Conservation (phyloP, 1,140 invertebrate genomes). For the Zaprionus ornatus region DNA sequence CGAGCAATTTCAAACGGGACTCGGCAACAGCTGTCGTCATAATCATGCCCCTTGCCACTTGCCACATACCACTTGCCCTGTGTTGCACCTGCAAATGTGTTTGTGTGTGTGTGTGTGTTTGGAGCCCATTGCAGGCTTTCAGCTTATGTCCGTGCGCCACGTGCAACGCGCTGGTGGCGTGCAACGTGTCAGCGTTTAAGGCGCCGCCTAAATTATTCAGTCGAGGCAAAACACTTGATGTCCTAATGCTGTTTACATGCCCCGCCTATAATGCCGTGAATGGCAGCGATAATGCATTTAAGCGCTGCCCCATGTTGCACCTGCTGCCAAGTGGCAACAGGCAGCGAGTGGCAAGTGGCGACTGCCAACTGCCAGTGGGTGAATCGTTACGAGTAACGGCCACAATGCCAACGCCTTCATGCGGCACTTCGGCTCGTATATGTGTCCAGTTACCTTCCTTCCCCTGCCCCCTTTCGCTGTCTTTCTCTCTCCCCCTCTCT, state of each 20-base stretch:
- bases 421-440: neutral
- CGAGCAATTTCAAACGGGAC: constrained; percentile 10
- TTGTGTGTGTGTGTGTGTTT: neutral
- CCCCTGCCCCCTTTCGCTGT: too few species aligned
- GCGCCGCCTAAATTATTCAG: constrained; percentile 51
- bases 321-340: neutral
- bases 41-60: constrained; percentile 22
- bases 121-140: neutral
- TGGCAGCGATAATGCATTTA: constrained; percentile 56
- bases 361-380: neutral
- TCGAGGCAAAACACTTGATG: constrained; percentile 48
- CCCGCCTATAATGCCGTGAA: constrained; percentile 49
- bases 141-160: neutral
- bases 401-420: constrained; percentile 4
- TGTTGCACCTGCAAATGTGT: neutral
- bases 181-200: constrained; percentile 32
- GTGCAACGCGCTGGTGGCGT: neutral
- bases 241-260: constrained; percentile 59
- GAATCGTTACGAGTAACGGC: neutral
- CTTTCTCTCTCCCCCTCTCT: neutral
- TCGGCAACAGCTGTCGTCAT: constrained; percentile 32
- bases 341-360: neutral
- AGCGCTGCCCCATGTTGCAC: constrained; percentile 14
- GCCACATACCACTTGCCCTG: neutral
- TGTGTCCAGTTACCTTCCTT: neutral